phyloP scores from a whole-genome alignment of 30 jellyfish, hydroid and myxozoan genomes.

The Nemopilema nomurai region DNA sequence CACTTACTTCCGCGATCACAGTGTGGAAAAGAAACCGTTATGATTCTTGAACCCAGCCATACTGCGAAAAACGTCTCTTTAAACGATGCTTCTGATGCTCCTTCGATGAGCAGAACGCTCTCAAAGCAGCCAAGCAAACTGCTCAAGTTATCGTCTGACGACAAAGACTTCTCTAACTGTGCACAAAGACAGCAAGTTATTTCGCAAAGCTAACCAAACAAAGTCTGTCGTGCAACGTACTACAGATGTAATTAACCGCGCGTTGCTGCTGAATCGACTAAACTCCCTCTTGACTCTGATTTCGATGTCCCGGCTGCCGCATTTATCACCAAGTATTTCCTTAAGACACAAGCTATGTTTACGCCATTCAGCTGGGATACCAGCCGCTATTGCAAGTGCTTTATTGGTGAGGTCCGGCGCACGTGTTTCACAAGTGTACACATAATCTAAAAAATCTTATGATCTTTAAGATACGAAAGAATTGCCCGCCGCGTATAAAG shows the following conservation, averaged over 20 bases:
- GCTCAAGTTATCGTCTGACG: no score
- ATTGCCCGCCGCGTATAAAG: constrained; percentile 20
- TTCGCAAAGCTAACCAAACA: constrained; percentile 37
- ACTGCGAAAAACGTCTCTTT: background rate
- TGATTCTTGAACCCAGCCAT: background rate
- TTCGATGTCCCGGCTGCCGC: background rate
- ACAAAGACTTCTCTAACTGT: background rate
- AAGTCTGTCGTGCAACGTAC: background rate
- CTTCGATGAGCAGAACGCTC: no score
- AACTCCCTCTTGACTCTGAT: background rate
- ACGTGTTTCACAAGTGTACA: constrained; percentile 64
- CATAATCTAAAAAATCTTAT: constrained; percentile 26
- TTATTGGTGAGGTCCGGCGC: constrained; percentile 54
- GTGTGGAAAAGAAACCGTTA: background rate
- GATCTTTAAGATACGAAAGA: constrained; percentile 50
- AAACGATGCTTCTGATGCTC: background rate
- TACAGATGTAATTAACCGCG: constrained; percentile 21
- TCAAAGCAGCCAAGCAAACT: no score
- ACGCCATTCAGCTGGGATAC: constrained; percentile 57
- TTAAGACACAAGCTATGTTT: constrained; percentile 12
- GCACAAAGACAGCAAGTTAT: constrained; percentile 5
- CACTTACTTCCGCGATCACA: background rate
- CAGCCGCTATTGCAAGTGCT: constrained; percentile 48
- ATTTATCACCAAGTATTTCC: background rate
- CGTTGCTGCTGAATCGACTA: constrained; percentile 34